Conservation (phyloP, 2,888 invertebrate species). For the Neelides folsomi region DNA sequence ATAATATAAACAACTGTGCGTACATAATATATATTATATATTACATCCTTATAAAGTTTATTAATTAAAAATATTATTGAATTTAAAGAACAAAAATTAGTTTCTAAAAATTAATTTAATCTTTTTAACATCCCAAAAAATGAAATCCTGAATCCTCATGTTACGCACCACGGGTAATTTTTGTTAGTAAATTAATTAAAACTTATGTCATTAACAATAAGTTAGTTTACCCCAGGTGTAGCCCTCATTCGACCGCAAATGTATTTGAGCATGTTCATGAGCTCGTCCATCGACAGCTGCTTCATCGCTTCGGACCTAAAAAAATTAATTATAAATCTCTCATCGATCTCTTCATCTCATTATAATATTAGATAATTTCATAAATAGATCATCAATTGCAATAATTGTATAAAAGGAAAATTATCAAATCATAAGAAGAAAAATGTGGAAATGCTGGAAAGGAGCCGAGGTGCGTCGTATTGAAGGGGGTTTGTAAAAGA, state of each 20-base stretch:
- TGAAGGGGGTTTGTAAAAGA: slow-evolving; percentile 12
- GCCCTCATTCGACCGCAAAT: slow-evolving; percentile 68
- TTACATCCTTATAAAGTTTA: not conserved
- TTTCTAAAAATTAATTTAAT: no score
- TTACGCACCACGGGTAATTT: no score
- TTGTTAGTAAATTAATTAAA: no score
- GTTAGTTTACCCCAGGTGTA: slow-evolving; percentile 57
- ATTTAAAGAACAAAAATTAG: no score
- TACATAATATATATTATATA: no score
- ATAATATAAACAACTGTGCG: no score
- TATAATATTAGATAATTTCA: not conserved
- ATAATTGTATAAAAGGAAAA: not conserved
- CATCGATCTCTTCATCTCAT: no score
- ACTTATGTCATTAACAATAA: no score
- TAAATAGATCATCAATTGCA: not conserved
- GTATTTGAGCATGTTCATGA: slow-evolving; percentile 63
- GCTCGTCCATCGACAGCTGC: slow-evolving; percentile 55
- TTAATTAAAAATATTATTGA: no score
- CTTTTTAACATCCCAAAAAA: no score
- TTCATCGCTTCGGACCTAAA: slow-evolving; percentile 56
- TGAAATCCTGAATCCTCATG: no score
- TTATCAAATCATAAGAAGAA: not conserved
- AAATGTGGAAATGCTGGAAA: not conserved
- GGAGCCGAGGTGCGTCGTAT: slow-evolving; percentile 16
- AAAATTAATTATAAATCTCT: no score